Conservation (phyloP, 2,797 vertebrate genomes). For the Hippoglossus hippoglossus region DNA sequence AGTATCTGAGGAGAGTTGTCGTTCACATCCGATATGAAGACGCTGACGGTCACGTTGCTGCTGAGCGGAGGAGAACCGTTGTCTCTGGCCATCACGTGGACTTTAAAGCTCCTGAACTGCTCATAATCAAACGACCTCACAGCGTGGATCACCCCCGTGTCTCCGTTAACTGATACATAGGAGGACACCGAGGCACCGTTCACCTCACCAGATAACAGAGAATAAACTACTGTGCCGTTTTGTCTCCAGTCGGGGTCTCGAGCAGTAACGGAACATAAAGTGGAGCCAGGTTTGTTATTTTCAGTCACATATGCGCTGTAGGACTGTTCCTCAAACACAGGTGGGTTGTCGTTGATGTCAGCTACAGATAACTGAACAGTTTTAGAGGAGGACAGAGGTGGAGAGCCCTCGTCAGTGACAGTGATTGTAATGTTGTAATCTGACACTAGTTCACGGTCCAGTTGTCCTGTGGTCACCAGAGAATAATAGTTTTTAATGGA, state of each 20-base stretch:
- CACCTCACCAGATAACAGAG: conserved; percentile 56
- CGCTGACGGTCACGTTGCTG: no score
- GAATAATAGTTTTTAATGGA: conserved; percentile 41
- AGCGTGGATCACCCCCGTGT: conserved; percentile 78
- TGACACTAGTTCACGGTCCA: conserved; percentile 67
- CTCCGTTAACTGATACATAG: conserved; percentile 63
- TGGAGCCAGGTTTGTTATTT: conserved; percentile 66
- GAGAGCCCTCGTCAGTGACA: conserved; percentile 62
- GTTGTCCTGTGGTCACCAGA: conserved; percentile 54
- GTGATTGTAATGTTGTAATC: conserved; percentile 76
- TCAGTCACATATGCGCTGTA: conserved; percentile 64
- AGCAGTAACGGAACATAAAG: conserved; percentile 66
- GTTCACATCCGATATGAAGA: no score
- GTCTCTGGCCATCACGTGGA: conserved; percentile 48
- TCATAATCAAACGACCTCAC: conserved; percentile 81
- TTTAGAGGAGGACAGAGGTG: conserved; percentile 69
- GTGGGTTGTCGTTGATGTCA: conserved; percentile 69
- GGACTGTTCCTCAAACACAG: conserved; percentile 57
- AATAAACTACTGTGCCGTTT: conserved; percentile 74
- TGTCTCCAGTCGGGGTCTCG: conserved; percentile 79
- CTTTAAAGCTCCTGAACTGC: conserved; percentile 64
- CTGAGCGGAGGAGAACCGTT: no score
- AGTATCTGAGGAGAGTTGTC: no score
- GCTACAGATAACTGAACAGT: conserved; percentile 60
- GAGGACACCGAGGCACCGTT: conserved; percentile 71